Conservation (phyloP, 1,140 invertebrate species). For the Scylla paramamosain region DNA sequence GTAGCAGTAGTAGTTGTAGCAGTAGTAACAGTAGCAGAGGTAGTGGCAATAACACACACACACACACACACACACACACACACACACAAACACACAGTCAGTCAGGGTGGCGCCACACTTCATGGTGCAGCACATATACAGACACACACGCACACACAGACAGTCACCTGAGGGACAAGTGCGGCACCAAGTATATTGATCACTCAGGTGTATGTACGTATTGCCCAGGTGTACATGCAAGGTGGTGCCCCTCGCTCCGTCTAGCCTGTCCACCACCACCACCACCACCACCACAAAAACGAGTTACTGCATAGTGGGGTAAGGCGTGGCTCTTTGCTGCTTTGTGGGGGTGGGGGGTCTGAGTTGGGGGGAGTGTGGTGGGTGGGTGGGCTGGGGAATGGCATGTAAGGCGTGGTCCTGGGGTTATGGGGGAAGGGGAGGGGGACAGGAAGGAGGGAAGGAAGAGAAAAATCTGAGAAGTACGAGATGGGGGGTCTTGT, state of each 20-base stretch:
- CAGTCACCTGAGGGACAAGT: background rate
- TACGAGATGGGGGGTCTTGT: no score
- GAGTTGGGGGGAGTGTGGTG: background rate
- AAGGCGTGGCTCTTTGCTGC: background rate
- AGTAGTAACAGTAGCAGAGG: no score
- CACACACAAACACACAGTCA: background rate
- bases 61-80: background rate
- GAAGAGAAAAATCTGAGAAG: no score
- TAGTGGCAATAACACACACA: background rate
- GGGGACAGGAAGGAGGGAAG: no score
- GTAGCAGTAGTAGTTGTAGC: no score
- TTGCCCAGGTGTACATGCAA: background rate
- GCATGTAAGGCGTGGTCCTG: background rate
- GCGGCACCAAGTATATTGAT: background rate
- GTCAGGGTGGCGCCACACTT: no score
- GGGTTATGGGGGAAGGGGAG: background rate
- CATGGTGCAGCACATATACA: no score
- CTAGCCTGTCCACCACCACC: background rate
- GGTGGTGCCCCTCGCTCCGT: background rate
- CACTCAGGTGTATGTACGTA: background rate
- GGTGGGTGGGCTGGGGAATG: background rate
- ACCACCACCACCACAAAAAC: slow-evolving; percentile 10
- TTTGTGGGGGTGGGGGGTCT: background rate
- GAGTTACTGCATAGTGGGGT: background rate
- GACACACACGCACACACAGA: no score